phyloP scores from a whole-genome alignment of 2,888 invertebrate species.

The Timema podura region DNA sequence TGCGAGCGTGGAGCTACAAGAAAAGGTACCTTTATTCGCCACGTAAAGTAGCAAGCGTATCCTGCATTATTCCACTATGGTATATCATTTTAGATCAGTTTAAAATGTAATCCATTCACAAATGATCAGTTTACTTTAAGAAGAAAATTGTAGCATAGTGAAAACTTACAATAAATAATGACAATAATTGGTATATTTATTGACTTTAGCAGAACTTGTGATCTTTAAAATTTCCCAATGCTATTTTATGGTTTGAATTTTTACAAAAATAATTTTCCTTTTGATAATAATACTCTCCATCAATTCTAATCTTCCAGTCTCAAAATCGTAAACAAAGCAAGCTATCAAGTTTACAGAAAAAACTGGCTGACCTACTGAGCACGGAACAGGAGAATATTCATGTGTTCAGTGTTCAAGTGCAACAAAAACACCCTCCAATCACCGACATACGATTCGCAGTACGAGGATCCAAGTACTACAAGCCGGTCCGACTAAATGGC shows the following conservation, averaged over 20 bases:
- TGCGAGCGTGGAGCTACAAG: no score
- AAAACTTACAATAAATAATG: no score
- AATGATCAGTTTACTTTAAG: no score
- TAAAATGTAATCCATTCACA: no score
- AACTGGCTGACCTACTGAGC: conserved; percentile 46
- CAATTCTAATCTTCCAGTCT: conserved; percentile 31
- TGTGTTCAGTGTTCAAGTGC: conserved; percentile 53
- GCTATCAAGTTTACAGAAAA: conserved; percentile 46
- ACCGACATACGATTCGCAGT: conserved; percentile 52
- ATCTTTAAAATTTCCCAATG: background rate
- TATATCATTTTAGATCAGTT: no score
- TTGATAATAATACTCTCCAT: conserved; percentile 16
- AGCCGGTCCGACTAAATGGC: conserved; percentile 52
- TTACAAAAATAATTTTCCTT: conserved; percentile 4
- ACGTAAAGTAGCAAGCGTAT: no score
- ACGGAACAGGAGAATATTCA: conserved; percentile 48
- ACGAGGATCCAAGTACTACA: conserved; percentile 53
- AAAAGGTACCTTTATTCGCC: no score
- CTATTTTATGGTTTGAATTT: background rate
- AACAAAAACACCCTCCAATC: conserved; percentile 41
- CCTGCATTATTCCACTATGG: no score
- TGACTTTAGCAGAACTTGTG: background rate
- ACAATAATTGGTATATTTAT: no score
- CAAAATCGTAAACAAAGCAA: conserved; percentile 45
- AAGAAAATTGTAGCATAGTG: no score